Base-by-base conservation (phyloP, 1,140 invertebrate genomes). In the Bicyclus anynana region DNA sequence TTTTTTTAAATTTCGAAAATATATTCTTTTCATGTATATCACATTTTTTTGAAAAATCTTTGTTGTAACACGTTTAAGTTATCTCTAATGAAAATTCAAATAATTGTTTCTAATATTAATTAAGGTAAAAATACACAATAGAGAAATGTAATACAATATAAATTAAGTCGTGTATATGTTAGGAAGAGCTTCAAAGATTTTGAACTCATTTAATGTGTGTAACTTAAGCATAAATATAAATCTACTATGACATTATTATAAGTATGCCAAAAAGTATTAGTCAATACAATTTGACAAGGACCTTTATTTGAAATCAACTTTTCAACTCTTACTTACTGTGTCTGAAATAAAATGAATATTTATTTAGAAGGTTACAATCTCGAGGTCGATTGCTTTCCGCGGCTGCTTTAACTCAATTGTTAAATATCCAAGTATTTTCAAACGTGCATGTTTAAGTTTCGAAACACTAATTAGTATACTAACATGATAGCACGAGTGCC, bases 341-440 rank as follows among this genome's bases (percentile, higher is more conserved):
- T 54, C 44, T 60, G 64, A 70, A 47, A 67, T 59, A 57, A 68
- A 67, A 62, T 53, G 59, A 64, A 61, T 70, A 65, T 67, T 71
- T 65, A 50, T 63, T 26, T 57, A 56, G 61, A 71, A 71, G 69
- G 69, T 71, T 68, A 63, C 48, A 50, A 21, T 38, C 33, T 56
- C 60, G 62, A 71, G 69, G 69, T 55, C 65, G 59, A 57, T 59
- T 50, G 48, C 67, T 69, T 69, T 66, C 61, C 53, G 66, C 54
- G 50, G 54, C 59, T 50, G 59, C 57, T 57, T 29, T 46, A 51
- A 35, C 16, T 58, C 38, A 35, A 58, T 58, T 58, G 56, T 52
- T 51, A 51, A 51, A 51, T 38, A 21, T 35, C 23, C 23, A 44
- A 44, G 33, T 52, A 38, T 40, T 38, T 53, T 18, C 12, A 54